phyloP scores from a whole-genome alignment of 1,140 invertebrate species.

The Akabosia matsudoensis region DNA sequence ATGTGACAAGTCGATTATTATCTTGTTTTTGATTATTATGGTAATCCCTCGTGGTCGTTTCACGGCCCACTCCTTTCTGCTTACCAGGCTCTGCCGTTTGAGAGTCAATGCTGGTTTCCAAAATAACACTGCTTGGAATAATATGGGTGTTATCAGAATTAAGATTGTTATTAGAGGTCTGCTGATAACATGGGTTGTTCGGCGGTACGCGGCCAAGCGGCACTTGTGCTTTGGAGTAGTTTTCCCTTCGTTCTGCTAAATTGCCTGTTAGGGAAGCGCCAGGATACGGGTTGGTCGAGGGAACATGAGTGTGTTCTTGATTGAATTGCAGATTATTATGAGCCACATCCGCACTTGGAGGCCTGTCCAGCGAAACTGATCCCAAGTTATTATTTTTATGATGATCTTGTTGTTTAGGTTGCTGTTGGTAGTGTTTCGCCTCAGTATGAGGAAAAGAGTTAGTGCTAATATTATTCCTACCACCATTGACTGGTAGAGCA shows the following conservation, averaged over 20 bases:
- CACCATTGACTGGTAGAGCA: not conserved
- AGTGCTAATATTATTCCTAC: not conserved
- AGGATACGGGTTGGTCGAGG: not conserved
- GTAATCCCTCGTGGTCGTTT: not conserved
- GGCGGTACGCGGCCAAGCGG: not conserved
- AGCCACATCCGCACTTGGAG: slow-evolving; percentile 37
- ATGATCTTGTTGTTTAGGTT: not conserved
- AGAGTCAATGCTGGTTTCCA: not conserved
- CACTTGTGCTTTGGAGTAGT: not conserved
- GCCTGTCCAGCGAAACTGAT: slow-evolving; percentile 36
- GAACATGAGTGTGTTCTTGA: not conserved
- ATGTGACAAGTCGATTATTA: not conserved
- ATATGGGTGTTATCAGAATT: not conserved
- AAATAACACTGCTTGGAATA: not conserved
- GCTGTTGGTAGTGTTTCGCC: not conserved
- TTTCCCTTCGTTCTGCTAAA: not conserved
- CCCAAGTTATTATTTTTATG: slow-evolving; percentile 17
- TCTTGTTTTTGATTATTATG: not conserved
- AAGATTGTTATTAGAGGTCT: not conserved
- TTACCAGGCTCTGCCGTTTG: not conserved
- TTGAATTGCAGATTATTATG: slow-evolving; percentile 23
- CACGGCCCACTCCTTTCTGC: not conserved
- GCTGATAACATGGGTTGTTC: not conserved
- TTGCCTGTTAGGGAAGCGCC: not conserved
- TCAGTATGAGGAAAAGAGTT: not conserved